Evolutionary conservation across 2,888 invertebrate genomes (phyloP).

Genomic region (Rotaria socialis): DNA sequence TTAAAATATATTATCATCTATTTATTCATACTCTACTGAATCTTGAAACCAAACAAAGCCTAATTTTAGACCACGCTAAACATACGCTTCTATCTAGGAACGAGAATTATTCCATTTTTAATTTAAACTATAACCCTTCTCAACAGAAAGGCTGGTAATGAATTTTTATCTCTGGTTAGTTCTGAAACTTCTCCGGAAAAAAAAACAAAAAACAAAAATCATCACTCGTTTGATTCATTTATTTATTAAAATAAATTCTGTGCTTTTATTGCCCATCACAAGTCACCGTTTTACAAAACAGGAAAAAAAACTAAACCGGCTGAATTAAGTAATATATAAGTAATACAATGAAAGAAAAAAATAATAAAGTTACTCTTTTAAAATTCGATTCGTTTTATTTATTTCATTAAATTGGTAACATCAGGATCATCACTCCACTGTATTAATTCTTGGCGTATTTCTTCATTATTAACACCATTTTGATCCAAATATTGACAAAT

Average conservation of each 20-base stretch:
- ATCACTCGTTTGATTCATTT: neutral
- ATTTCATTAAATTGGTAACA: neutral
- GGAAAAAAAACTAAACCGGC: neutral
- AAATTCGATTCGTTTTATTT: neutral
- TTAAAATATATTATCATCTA: no score
- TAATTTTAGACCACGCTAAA: no score
- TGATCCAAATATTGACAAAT: conserved; percentile 10
- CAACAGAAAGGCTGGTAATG: no score
- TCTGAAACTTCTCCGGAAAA: no score
- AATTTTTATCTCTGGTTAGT: no score
- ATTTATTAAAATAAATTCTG: neutral
- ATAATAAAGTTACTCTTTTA: neutral
- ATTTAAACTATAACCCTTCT: no score
- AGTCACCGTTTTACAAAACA: neutral
- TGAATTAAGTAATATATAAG: neutral
- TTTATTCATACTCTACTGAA: no score
- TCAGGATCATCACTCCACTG: conserved; percentile 15
- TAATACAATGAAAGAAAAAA: neutral
- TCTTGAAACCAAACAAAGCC: no score
- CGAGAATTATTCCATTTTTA: no score
- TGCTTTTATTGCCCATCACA: neutral
- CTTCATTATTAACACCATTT: neutral
- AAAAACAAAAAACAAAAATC: neutral
- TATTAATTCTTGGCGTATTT: neutral
- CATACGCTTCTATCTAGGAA: no score